phyloP scores from a whole-genome alignment of 2,888 invertebrate species.

The Diogma glabrata region DNA sequence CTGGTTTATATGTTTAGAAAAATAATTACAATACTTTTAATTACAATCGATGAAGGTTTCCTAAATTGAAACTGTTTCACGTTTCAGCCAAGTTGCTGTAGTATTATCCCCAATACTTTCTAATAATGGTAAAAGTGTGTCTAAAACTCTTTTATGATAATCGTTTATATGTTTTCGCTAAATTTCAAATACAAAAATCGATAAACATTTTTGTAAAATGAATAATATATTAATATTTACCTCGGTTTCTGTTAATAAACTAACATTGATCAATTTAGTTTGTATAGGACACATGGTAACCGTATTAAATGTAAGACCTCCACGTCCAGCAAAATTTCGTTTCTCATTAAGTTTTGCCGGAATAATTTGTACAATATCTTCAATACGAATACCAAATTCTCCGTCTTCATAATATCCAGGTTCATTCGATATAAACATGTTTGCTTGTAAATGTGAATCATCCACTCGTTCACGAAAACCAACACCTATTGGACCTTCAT shows the following conservation, averaged over 20 bases:
- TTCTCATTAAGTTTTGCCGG: slow-evolving; percentile 38
- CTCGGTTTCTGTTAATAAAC: slow-evolving; percentile 65
- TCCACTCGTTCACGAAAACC: slow-evolving; percentile 47
- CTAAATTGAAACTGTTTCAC: slow-evolving; percentile 60
- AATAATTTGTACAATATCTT: slow-evolving; percentile 68
- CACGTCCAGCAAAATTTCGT: slow-evolving; percentile 53
- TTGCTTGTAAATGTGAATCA: slow-evolving; percentile 54
- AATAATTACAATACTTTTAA: too few relatives aligned
- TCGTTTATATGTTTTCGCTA: slow-evolving; percentile 53
- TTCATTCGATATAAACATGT: slow-evolving; percentile 61
- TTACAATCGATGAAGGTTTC: too few relatives aligned
- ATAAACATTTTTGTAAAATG: background rate
- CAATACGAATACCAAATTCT: slow-evolving; percentile 77
- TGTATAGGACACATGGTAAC: slow-evolving; percentile 87
- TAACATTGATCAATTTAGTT: slow-evolving; percentile 66
- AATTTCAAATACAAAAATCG: background rate
- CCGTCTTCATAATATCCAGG: slow-evolving; percentile 84
- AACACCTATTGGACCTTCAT: slow-evolving; percentile 75
- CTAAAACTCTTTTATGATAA: slow-evolving; percentile 64
- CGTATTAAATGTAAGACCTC: slow-evolving; percentile 76
- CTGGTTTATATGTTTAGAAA: too few relatives aligned
- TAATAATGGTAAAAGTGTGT: slow-evolving; percentile 58
- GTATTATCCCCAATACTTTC: slow-evolving; percentile 48
- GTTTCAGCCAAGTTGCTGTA: slow-evolving; percentile 69
- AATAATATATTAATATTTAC: too few relatives aligned